Conservation (phyloP, 2,797 vertebrate species). For the Euthynnus affinis region DNA sequence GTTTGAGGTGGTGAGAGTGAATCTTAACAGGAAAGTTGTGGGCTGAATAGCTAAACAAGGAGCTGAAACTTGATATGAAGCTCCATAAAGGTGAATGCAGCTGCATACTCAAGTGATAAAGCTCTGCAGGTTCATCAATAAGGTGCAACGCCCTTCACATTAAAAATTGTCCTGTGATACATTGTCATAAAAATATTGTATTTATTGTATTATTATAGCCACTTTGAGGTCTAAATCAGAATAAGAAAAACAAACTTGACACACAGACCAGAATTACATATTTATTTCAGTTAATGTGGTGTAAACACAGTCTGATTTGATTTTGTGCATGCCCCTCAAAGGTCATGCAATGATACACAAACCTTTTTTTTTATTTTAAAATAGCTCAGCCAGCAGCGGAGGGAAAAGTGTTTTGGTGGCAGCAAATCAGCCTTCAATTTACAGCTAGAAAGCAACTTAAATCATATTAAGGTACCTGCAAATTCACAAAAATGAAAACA, state of each 20-base stretch:
- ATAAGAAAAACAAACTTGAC: background rate
- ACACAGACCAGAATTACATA: background rate
- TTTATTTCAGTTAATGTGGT: background rate
- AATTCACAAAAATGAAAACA: background rate
- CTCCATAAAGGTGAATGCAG: too few relatives aligned
- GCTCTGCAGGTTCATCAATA: background rate
- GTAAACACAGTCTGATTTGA: background rate
- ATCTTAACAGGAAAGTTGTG: too few relatives aligned
- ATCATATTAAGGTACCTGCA: background rate
- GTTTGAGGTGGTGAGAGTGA: too few relatives aligned
- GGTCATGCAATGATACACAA: background rate
- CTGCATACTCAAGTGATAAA: background rate
- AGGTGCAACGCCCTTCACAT: too few relatives aligned
- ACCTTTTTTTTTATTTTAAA: background rate
- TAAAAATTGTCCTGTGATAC: too few relatives aligned
- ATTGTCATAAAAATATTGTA: too few relatives aligned
- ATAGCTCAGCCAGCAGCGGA: background rate
- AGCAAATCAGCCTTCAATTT: background rate
- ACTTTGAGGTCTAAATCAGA: background rate
- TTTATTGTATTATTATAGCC: too few relatives aligned
- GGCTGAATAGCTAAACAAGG: too few relatives aligned
- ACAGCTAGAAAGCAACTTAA: background rate
- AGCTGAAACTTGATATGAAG: too few relatives aligned
- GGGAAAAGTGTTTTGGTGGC: background rate
- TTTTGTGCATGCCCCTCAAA: constrained; percentile 10